Evolutionary conservation across 2,888 invertebrate species (phyloP), one percentile per base, ranked within the genome.

Genomic region (Trichogramma dendrolimi): DNA sequence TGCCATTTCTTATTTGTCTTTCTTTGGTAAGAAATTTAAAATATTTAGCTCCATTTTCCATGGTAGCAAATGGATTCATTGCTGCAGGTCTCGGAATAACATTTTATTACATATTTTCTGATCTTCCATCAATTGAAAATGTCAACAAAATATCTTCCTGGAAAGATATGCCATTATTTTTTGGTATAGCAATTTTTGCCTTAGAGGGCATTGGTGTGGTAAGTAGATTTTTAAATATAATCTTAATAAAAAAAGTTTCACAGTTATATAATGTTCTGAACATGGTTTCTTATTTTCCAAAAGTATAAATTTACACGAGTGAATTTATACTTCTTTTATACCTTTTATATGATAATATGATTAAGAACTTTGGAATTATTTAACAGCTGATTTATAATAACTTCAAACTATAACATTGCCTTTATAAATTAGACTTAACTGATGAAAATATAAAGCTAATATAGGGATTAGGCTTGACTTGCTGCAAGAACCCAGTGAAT

Each of bases 121-220:
- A 91, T 68, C 79, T 91, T 7, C 88, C 89, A 0, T 81, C 86
- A 39, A 71, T 85, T 0, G 72, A 79, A 42, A 75, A 78, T 40
- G 81, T 80, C 69, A 85, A 79, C 54, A 84, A 82, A 66, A 83
- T 85, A 67, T 85, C 84, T 47, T 79, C 80, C 70, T 83, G 81
- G 71, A 81, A 80, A 5, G 83, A 86, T 66, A 82, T 91, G 71
- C 94, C 95, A 0, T 83, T 93, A 51, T 96, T 92, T 83, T 95
- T 96, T 77, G 95, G 96, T 55, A 94, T 93, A 14, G 94, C 93
- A 41, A 92, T 96, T 74, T 96, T 94, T 76, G 92, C 96, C 4
- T 86, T 96, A 74, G 96, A 96, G 82, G 89, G 88, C 63, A 88
- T 89, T 66, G 83, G 83, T 67, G 83, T 83, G 74, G 83, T 83